Base-by-base conservation (phyloP, 2,888 invertebrate species). In the Acleris literana region DNA sequence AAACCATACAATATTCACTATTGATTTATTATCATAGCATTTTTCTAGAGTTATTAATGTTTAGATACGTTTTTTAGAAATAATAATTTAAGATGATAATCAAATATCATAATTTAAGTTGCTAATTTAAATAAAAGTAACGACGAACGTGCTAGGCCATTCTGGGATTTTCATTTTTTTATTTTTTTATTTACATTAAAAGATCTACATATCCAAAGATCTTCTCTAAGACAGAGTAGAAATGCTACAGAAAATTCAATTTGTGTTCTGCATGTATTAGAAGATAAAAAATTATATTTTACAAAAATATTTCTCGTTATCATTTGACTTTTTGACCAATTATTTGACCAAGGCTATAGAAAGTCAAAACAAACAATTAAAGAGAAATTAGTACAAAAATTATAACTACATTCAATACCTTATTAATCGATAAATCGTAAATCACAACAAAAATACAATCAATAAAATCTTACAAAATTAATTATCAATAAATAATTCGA, bases 401-500 rank as follows among this genome's bases (percentile, higher is more conserved):
- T 48, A 51, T 25, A 65, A 44, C 13, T 62, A 62, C 62, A 66
- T 51, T 60, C 13, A 55, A 44, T 60, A n/a, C 25, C 55, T 60
- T 60, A 54, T 57, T 22, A 66, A 61, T 22, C 51, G 39, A 46
- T 66, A 48, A 59, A 62, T 57, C 48, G 33, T 66, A 48, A 59
- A 66, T 62, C 66, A 66, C 66, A 66, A 66, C 46, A 46, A 60
- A 60, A 49, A 70, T 70, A 69, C 52, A 62, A 54, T 58, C 44
- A 52, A 39, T 56, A 59, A 54, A 56, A 62, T 44, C 22, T 55
- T 62, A 63, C n/a, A 22, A 52, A 63, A 68, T 68, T 64, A 60
- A 69, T 64, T 64, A 49, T 61, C 60, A 22, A 49, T 67, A 63
- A 68, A 66, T 61, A 62, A 62, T 62, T 62, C 68, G 69, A 69